Base-by-base conservation (phyloP, 2,888 invertebrate species). In the Anaspis maculata region DNA sequence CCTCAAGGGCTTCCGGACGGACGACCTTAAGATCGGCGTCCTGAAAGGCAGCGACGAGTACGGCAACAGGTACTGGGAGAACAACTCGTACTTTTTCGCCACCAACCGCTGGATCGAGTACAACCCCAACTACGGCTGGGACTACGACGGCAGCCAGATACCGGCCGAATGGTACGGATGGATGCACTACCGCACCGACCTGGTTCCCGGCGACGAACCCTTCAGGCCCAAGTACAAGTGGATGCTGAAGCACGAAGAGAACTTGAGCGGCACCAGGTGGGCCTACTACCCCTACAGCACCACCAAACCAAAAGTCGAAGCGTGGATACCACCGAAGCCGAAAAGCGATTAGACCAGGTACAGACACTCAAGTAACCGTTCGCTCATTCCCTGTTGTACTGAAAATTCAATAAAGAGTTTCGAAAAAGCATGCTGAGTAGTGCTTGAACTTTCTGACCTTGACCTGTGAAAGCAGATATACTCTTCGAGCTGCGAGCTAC, bases 111-210 rank as follows among this genome's bases (percentile, higher is more conserved):
- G 98, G 97, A 80, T 99, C 7, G 83, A 86, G 54, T 98, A 87
- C 59, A 70, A 80, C 0, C 80, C 83, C 1, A 74, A 79, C 39
- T 78, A 80, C 35, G 73, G 58, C 25, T 31, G 59, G 40, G 61
- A 67, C 19, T 67, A 80, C 68, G 86, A 88, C 66, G 85, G 73
- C 2, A 78, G 86, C 39, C 87, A 94, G 76, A 81, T 98, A 5
- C 84, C 96, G 1, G 78, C 96, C 14, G 96, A 97, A 62, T 99
- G 98, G 98, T 96, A 67, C 56, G 89, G 94, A 10, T 98, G 97
- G 97, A 71, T 98, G 57, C 95, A 96, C 66, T 92, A 97, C 68
- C 94, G 94, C 66, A 78, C 82, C 1, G 86, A 88, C 60, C 68
- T 76, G 10, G 68, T 74, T 1, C 88, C 88, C 2, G 65, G 70